phyloP scores from a whole-genome alignment of 1,140 invertebrate genomes.

The Zaprionus kolodkinae region DNA sequence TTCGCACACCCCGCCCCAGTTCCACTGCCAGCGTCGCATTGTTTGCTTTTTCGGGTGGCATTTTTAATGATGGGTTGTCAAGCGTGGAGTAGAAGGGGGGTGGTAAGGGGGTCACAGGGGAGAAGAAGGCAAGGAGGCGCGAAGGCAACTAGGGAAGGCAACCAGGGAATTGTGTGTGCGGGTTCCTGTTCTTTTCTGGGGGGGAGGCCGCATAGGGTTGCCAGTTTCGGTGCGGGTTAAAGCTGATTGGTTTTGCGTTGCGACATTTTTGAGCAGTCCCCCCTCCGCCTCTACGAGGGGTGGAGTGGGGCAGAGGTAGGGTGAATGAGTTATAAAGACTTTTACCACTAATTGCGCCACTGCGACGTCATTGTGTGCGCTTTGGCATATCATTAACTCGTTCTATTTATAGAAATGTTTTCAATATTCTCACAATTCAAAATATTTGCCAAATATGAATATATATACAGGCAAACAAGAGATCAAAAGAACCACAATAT shows the following conservation, averaged over 20 bases:
- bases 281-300: too few species aligned
- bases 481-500: not conserved
- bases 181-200: not conserved
- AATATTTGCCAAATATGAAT: conserved; percentile 1
- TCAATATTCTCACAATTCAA: not conserved
- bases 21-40: conserved; percentile 28
- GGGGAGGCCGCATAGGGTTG: not conserved
- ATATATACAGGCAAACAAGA: not conserved
- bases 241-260: conserved; percentile 6
- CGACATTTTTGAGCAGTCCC: conserved; percentile 28
- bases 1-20: conserved; percentile 23
- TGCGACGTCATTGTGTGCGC: not conserved
- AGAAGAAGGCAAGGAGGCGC: not conserved
- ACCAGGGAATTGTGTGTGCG: conserved; percentile 60
- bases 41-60: conserved; percentile 56
- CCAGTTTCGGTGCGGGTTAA: not conserved
- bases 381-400: not conserved
- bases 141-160: not conserved
- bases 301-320: not conserved
- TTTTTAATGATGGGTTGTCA: conserved; percentile 59
- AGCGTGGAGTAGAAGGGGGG: not conserved
- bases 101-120: too few species aligned
- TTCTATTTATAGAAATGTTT: conserved; percentile 4
- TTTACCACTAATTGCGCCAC: conserved; percentile 51
- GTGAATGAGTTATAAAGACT: conserved; percentile 2